Conservation (phyloP, 2,113 vertebrate genomes). For the Nothocercus nigrocapillus region DNA sequence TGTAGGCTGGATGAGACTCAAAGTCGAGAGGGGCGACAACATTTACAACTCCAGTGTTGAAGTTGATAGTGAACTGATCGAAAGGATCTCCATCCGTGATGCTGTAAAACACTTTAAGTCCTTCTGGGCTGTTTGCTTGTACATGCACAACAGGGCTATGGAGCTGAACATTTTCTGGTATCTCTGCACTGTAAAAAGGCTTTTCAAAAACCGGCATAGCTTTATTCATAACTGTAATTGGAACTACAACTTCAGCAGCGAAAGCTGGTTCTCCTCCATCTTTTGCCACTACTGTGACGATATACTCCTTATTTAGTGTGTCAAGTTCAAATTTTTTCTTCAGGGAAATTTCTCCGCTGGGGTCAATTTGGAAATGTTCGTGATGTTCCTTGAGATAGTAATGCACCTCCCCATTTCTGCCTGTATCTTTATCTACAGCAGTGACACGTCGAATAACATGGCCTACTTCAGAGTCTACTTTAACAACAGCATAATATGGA, state of each 20-base stretch:
- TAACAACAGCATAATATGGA: constrained; percentile 92
- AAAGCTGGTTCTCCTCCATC: constrained; percentile 89
- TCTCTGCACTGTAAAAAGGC: constrained; percentile 93
- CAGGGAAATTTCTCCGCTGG: constrained; percentile 87
- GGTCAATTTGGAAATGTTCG: constrained; percentile 88
- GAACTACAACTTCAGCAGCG: constrained; percentile 86
- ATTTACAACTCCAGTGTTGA: constrained; percentile 94
- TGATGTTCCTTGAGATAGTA: constrained; percentile 89
- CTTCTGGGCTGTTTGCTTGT: constrained; percentile 94
- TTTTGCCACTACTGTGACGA: constrained; percentile 86
- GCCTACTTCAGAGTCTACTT: constrained; percentile 87
- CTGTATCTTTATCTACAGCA: constrained; percentile 89
- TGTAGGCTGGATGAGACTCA: constrained; percentile 95
- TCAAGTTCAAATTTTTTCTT: constrained; percentile 88
- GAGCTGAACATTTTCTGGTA: constrained; percentile 90
- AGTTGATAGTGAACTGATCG: constrained; percentile 92
- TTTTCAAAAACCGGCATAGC: constrained; percentile 96
- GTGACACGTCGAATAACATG: constrained; percentile 86
- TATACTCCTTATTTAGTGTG: constrained; percentile 87
- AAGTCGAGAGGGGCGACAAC: constrained; percentile 90
- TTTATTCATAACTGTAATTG: constrained; percentile 92
- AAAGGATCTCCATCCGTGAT: constrained; percentile 94
- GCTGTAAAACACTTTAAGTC: constrained; percentile 92
- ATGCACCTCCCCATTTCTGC: constrained; percentile 85
- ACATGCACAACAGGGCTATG: constrained; percentile 92